phyloP scores from a whole-genome alignment of 2,888 invertebrate genomes.

The Chymomyza amoena region DNA sequence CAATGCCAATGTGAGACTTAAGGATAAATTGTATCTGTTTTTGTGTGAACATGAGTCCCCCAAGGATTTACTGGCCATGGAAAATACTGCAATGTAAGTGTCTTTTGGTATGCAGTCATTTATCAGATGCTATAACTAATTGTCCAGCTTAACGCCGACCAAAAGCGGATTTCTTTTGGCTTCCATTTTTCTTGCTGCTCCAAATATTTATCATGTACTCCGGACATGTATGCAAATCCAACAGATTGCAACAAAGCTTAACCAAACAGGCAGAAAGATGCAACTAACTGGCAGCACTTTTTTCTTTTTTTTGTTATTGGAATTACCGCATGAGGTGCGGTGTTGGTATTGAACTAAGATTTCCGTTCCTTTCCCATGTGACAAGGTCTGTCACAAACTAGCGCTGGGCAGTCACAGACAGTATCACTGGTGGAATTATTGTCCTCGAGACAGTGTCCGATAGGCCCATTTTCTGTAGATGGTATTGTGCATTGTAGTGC shows the following conservation, averaged over 20 bases:
- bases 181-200: background rate
- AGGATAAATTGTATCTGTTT: slow-evolving; percentile 76
- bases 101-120: slow-evolving; percentile 3
- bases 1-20: slow-evolving; percentile 71
- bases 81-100: slow-evolving; percentile 76
- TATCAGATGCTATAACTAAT: slow-evolving; percentile 1
- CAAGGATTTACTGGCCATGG: slow-evolving; percentile 59
- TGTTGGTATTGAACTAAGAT: too few species aligned
- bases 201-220: background rate
- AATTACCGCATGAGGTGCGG: too few species aligned
- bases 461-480: too few species aligned
- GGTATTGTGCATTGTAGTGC: too few species aligned
- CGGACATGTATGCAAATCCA: slow-evolving; percentile 11
- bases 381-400: too few species aligned
- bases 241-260: slow-evolving; percentile 18
- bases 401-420: too few species aligned
- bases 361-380: too few species aligned
- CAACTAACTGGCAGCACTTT: background rate
- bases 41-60: slow-evolving; percentile 71
- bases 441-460: too few species aligned
- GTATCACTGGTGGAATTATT: too few species aligned
- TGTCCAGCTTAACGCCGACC: slow-evolving; percentile 1
- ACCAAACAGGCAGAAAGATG: slow-evolving; percentile 14
- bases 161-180: background rate
- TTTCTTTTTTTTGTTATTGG: too few species aligned